Percentiles rank a stretch among this genome's conserved stretches.
Evolutionary conservation across 2,113 vertebrate genomes (phyloP).

Genomic region (Lepus timidus): DNA sequence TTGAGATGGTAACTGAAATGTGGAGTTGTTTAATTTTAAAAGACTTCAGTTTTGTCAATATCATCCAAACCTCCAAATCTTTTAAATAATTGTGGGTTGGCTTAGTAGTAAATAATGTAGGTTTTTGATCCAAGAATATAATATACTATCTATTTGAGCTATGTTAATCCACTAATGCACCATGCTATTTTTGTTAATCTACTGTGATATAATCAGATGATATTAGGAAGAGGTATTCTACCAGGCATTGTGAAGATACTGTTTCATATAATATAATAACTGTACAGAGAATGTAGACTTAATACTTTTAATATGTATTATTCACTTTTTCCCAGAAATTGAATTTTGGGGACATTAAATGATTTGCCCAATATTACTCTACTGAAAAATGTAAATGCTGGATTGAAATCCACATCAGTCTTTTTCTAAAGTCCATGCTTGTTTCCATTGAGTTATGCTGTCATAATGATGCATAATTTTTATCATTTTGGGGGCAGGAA

Average conservation of each 20-base stretch:
- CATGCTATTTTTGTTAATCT: neutral
- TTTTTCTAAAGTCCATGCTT: neutral
- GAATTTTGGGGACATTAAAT: neutral
- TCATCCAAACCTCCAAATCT: neutral
- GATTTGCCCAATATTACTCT: neutral
- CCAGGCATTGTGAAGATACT: neutral
- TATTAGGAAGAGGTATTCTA: neutral
- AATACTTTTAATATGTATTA: neutral
- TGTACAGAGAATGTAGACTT: neutral
- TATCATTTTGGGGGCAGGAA: neutral
- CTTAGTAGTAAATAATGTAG: neutral
- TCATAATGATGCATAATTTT: no score
- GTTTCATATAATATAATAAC: neutral
- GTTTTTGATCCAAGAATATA: neutral
- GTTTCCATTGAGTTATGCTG: neutral
- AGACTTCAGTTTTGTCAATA: neutral
- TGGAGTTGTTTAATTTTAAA: constrained; percentile 39
- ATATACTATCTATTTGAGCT: neutral
- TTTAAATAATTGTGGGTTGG: neutral
- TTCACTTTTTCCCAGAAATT: neutral
- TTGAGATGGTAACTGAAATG: constrained; percentile 18
- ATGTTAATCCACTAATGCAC: neutral
- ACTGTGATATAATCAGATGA: neutral
- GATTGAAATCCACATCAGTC: neutral
- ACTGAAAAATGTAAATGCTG: neutral